A percentile compares a stretch with the other conserved stretches of the same genome.
Conservation (phyloP, 2,888 invertebrate genomes). For the Myopa testacea region DNA sequence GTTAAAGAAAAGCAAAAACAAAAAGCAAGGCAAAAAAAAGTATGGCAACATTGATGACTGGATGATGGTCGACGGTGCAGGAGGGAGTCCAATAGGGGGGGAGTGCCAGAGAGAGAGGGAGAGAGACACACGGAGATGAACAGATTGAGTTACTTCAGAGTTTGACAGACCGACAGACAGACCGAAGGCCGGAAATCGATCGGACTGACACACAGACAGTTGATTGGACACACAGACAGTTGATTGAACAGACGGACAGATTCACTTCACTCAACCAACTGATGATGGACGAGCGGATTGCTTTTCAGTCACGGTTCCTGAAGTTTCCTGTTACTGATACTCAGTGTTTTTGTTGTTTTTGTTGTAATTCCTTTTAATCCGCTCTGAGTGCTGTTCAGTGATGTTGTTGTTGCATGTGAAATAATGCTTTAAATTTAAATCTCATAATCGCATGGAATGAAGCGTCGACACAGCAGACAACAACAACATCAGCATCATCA, state of each 20-base stretch:
- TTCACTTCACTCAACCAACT: background rate
- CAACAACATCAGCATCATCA: no score
- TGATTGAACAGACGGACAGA: background rate
- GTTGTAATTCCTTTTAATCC: background rate
- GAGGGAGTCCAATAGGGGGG: background rate
- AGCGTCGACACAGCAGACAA: background rate
- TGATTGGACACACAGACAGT: no score
- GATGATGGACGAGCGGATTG: background rate
- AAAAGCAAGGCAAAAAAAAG: background rate
- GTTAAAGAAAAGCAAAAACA: background rate
- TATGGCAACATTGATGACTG: background rate
- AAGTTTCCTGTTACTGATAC: slow-evolving; percentile 5
- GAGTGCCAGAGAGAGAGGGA: background rate
- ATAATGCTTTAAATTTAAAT: background rate
- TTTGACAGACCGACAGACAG: no score
- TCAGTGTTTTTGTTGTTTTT: background rate
- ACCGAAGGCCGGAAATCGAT: background rate
- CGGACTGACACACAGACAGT: no score
- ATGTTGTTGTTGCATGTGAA: slow-evolving; percentile 1
- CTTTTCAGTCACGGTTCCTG: background rate
- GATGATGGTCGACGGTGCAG: background rate
- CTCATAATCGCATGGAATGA: slow-evolving; percentile 6
- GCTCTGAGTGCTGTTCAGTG: background rate
- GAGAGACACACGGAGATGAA: background rate
- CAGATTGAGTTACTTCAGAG: background rate